Conservation (phyloP, 2,797 vertebrate species). For the Aeoliscus strigatus region DNA sequence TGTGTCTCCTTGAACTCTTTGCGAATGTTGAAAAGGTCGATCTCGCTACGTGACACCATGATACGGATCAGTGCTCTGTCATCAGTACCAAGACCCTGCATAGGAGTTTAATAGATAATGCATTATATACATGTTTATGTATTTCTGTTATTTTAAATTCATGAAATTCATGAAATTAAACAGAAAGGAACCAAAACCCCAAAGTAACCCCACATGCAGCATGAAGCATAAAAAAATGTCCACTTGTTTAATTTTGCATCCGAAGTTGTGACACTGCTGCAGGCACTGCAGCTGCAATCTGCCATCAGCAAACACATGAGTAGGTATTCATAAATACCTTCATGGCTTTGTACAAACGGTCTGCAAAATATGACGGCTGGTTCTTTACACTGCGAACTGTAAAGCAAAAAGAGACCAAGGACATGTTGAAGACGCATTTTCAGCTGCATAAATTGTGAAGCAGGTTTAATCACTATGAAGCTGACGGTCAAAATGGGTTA, state of each 20-base stretch:
- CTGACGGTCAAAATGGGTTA: neutral
- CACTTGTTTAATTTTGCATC: neutral
- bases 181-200: too few relatives aligned
- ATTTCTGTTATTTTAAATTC: constrained; percentile 10
- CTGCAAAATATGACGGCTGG: constrained; percentile 90
- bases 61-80: constrained; percentile 91
- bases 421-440: too few relatives aligned
- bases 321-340: constrained; percentile 80
- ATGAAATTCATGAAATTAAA: too few relatives aligned
- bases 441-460: too few relatives aligned
- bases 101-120: constrained; percentile 10
- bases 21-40: constrained; percentile 89
- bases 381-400: constrained; percentile 94
- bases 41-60: constrained; percentile 90
- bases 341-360: constrained; percentile 97
- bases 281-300: constrained; percentile 6
- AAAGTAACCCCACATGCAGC: too few relatives aligned
- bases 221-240: constrained; percentile 14
- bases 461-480: neutral
- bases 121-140: constrained; percentile 4
- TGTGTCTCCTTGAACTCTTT: constrained; percentile 90
- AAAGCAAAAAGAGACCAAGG: constrained; percentile 37
- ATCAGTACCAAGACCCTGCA: constrained; percentile 89
- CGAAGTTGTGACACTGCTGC: neutral
- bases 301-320: too few relatives aligned